Conservation (phyloP, 2,888 invertebrate genomes). For the Drosophila bunnanda region DNA sequence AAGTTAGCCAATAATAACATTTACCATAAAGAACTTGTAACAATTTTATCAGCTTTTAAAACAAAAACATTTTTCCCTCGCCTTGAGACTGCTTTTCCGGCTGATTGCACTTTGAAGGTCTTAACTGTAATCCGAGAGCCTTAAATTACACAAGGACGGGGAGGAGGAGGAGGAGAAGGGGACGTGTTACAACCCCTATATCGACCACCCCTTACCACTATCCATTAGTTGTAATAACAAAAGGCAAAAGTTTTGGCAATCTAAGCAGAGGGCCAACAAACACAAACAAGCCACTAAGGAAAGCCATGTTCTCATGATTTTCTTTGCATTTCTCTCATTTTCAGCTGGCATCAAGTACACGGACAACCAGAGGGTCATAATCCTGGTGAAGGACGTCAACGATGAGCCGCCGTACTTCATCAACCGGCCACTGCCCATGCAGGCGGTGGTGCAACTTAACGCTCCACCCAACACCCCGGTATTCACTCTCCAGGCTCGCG, state of each 20-base stretch:
- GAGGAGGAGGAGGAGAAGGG: background rate
- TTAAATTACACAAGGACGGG: constrained; percentile 68
- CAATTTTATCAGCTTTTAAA: constrained; percentile 7
- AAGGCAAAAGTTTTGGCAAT: constrained; percentile 37
- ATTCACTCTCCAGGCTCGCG: constrained; percentile 98
- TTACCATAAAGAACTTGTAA: background rate
- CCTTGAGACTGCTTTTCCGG: constrained; percentile 64
- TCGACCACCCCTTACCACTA: constrained; percentile 42
- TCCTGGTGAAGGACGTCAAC: constrained; percentile 97
- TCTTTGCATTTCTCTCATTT: constrained; percentile 49
- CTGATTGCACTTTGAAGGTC: constrained; percentile 75
- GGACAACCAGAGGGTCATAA: constrained; percentile 97
- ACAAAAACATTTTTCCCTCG: constrained; percentile 19
- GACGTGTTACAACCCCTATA: background rate
- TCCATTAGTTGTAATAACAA: constrained; percentile 74
- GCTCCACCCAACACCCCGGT: constrained; percentile 98
- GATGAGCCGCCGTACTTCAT: constrained; percentile 98
- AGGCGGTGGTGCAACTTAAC: constrained; percentile 97
- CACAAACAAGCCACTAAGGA: constrained; percentile 40
- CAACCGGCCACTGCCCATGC: constrained; percentile 98
- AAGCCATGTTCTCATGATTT: constrained; percentile 22
- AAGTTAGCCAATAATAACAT: constrained; percentile 1
- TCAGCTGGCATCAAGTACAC: constrained; percentile 88
- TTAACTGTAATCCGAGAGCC: constrained; percentile 67
- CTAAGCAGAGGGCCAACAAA: constrained; percentile 37